A percentile compares a stretch with the other conserved stretches of the same genome.
Evolutionary conservation across 2,888 invertebrate species (phyloP).

Genomic region (Drepana falcataria): DNA sequence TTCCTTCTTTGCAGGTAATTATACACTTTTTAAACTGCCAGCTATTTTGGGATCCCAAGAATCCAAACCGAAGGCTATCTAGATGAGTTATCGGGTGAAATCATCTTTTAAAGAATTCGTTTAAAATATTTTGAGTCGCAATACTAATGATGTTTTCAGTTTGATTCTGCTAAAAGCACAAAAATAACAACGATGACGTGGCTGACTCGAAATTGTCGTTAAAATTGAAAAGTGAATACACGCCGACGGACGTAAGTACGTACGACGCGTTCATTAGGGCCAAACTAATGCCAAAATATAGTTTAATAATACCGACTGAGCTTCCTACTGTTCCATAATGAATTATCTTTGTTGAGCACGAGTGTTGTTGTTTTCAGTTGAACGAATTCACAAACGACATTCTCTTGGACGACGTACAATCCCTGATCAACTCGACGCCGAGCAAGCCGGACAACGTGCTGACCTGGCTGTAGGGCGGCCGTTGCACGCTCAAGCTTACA

Average conservation of each 20-base stretch:
- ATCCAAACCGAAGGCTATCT: not conserved
- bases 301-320: not conserved
- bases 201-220: conserved; percentile 3
- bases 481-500: conserved; percentile 25
- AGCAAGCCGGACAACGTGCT: conserved; percentile 91
- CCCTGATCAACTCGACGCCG: conserved; percentile 91
- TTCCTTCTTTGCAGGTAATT: conserved; percentile 89
- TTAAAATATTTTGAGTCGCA: not conserved
- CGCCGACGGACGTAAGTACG: not conserved
- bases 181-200: conserved; percentile 7
- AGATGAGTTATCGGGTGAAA: conserved; percentile 1
- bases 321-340: not conserved
- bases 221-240: conserved; percentile 4
- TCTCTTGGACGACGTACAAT: conserved; percentile 92
- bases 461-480: conserved; percentile 85
- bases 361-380: conserved; percentile 78
- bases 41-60: not conserved
- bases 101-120: not conserved
- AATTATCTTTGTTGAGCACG: not conserved
- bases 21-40: conserved; percentile 17
- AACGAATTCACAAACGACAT: conserved; percentile 92
- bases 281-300: not conserved
- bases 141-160: conserved; percentile 4
- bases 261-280: not conserved
- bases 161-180: conserved; percentile 3